phyloP scores from a whole-genome alignment of 2,888 invertebrate species.

The Drosophila fungiperda region DNA sequence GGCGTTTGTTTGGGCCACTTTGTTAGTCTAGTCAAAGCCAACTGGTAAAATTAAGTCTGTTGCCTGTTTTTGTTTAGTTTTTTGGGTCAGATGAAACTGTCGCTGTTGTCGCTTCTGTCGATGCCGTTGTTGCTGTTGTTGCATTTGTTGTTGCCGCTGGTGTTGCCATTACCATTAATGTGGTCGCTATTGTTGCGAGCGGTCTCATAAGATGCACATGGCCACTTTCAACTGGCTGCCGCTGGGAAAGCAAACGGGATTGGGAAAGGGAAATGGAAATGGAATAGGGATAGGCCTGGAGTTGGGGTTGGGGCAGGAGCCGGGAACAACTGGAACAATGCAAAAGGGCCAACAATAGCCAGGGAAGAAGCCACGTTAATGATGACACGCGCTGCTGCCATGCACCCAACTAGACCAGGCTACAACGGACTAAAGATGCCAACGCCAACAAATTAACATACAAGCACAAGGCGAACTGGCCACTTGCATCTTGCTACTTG shows the following conservation, averaged over 20 bases:
- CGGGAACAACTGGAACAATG: constrained; percentile 49
- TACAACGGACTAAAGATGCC: constrained; percentile 43
- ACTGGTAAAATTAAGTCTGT: constrained; percentile 23
- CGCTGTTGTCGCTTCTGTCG: constrained; percentile 41
- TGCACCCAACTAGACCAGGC: constrained; percentile 56
- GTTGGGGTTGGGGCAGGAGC: constrained; percentile 1
- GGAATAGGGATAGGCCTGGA: constrained; percentile 18
- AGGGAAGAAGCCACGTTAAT: constrained; percentile 68
- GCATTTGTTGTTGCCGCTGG: constrained; percentile 72
- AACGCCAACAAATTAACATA: constrained; percentile 80
- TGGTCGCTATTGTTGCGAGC: constrained; percentile 62
- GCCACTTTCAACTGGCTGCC: constrained; percentile 14
- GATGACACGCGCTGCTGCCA: constrained; percentile 78
- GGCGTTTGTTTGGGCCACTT: constrained; percentile 13
- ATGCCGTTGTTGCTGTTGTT: constrained; percentile 15
- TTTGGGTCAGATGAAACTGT: constrained; percentile 72
- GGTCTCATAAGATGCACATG: constrained; percentile 51
- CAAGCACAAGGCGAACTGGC: constrained; percentile 56
- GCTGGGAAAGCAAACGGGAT: constrained; percentile 31
- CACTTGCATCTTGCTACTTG: constrained; percentile 22
- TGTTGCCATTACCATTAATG: constrained; percentile 73
- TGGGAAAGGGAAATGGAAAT: constrained; percentile 32
- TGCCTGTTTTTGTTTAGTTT: constrained; percentile 42
- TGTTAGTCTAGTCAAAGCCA: constrained; percentile 8
- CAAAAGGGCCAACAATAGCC: constrained; percentile 59